These are phyloP conservation scores for Eurytoma adleriae DNA, from an alignment of 2,888 invertebrate species.

Conservation along the genomic window DNA sequence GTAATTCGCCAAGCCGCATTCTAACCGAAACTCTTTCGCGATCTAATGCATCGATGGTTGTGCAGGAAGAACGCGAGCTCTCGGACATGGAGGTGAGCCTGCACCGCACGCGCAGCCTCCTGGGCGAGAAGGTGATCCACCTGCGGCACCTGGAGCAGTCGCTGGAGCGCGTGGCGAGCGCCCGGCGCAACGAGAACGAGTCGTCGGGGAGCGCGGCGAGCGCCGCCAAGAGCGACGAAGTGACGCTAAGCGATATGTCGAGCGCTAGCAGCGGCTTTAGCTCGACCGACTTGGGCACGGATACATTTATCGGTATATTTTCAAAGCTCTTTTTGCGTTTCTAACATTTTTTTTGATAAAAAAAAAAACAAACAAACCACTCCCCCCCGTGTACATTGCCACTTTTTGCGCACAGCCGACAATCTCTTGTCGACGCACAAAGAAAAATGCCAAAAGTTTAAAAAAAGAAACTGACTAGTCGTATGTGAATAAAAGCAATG, in stretches of 20 bases:
- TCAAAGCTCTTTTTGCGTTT: slow-evolving; percentile 56
- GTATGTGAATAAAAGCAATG: not conserved
- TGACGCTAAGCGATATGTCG: slow-evolving; percentile 83
- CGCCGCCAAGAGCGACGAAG: slow-evolving; percentile 77
- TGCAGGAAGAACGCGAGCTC: slow-evolving; percentile 87
- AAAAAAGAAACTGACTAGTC: not conserved
- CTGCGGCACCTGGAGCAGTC: slow-evolving; percentile 88
- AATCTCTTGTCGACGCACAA: no score
- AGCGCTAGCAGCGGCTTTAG: slow-evolving; percentile 81
- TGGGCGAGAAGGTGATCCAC: slow-evolving; percentile 90
- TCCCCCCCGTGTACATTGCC: not conserved
- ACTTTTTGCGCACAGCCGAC: no score
- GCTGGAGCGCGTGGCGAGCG: slow-evolving; percentile 80
- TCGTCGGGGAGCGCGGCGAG: not conserved
- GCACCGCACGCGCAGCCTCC: slow-evolving; percentile 86
- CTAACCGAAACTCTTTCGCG: not conserved
- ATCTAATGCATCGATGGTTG: not conserved
- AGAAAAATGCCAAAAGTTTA: not conserved
- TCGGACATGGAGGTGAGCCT: slow-evolving; percentile 91
- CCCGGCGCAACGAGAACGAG: slow-evolving; percentile 70
- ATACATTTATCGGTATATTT: slow-evolving; percentile 74
- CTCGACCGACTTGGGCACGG: slow-evolving; percentile 82
- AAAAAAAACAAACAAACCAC: not conserved
- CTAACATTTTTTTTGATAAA: slow-evolving; percentile 29
- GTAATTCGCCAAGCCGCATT: no score